Evolutionary conservation across 2,888 invertebrate genomes (phyloP), one percentile per base, ranked within the genome.

Genomic region (Aplocera efformata): DNA sequence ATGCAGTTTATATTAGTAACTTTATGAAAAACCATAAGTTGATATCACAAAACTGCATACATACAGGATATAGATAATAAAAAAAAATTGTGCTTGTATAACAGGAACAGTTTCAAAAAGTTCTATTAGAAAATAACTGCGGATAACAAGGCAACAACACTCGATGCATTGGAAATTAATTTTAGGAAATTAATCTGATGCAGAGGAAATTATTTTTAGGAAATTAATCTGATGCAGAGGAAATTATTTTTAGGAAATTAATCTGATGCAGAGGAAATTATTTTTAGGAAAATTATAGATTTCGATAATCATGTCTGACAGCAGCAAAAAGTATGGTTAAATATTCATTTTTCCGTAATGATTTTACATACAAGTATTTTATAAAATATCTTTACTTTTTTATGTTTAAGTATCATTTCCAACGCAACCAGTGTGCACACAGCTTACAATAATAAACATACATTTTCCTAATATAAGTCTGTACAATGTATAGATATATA

Each of bases 401-500:
- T n/a, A n/a, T n/a, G n/a, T n/a, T n/a, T n/a, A n/a, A n/a, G n/a
- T 17, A 17, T 17, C 2, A 17, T 17, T 22, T 22, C n/a, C 22
- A 22, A 11, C 27, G 13, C 5, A 27, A 7, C 11, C 27, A 10
- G 27, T 27, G 27, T 27, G 7, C 10, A 3, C 7, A 4, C 6
- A 22, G 22, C 22, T 11, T 27, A 10, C 11, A 17, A 6, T 29
- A 17, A 17, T 10, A 22, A 7, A 32, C 22, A 42, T 20, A 34
- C 13, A 32, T 28, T 32, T 32, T 22, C 9, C 8, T 29, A 28
- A 25, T 47, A 41, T 33, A 45, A 47, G 45, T 43, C 42, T 49
- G 49, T 53, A 53, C 43, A 47, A 44, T 17, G 44, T 53, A 50
- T 42, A 55, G 55, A 50, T 55, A 69, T 74, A 77, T 69, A 75